Conservation (phyloP, 2,113 vertebrate genomes). For the Toxostoma redivivum region DNA sequence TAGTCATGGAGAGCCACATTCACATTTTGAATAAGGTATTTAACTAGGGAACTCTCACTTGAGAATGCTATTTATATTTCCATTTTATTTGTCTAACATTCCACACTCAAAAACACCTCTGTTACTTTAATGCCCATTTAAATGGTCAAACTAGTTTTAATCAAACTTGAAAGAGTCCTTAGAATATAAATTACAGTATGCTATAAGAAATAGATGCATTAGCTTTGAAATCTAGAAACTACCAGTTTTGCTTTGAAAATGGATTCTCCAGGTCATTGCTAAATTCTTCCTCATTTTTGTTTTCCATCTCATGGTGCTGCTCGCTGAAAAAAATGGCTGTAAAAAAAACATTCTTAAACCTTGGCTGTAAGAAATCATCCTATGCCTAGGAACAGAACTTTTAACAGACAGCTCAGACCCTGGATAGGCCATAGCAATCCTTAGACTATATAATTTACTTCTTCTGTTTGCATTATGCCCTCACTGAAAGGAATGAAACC, state of each 20-base stretch:
- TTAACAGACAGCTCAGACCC: not conserved
- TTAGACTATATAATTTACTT: not conserved
- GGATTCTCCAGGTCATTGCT: not conserved
- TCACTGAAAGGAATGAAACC: not conserved
- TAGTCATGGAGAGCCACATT: not conserved
- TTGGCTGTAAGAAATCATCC: not conserved
- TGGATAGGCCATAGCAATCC: not conserved
- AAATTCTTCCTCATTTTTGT: not conserved
- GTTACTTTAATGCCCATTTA: not conserved
- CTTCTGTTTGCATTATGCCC: not conserved
- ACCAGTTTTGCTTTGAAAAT: not conserved
- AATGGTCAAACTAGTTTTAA: not conserved
- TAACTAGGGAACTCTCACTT: not conserved
- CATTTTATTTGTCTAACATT: not conserved
- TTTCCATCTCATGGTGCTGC: not conserved
- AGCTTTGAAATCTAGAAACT: not conserved
- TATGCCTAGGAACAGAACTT: not conserved
- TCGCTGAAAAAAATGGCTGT: not conserved
- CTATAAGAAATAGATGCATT: not conserved
- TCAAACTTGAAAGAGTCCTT: not conserved
- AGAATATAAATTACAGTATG: not conserved
- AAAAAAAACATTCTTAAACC: not conserved
- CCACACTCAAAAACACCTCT: not conserved
- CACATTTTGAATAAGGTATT: not conserved
- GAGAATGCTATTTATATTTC: not conserved